Evolutionary conservation across 1,140 invertebrate species (phyloP), one percentile per base, ranked within the genome.

Genomic region (Lepidostoma basale): DNA sequence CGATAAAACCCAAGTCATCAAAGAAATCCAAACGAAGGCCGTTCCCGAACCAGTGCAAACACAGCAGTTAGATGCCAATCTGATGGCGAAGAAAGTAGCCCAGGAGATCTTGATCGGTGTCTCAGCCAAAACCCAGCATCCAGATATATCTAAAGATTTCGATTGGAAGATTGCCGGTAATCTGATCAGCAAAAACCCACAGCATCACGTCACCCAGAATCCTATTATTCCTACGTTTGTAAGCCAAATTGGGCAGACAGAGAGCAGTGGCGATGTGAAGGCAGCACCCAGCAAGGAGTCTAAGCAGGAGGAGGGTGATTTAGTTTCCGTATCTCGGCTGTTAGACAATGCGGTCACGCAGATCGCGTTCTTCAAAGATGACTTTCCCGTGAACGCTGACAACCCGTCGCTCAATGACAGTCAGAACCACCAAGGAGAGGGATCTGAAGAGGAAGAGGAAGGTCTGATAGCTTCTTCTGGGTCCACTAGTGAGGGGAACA

Each of bases 341-440:
- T 79, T 93, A 59, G 92, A 94, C 67, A 94, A 94, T 71, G 90
- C 90, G 0, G 92, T 90, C 9, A 86, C 86, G 14, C 88, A 91
- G 63, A 88, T 84, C 64, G 78, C 79, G 14, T 85, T 86, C 85
- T 92, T 84, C 80, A 88, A 75, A 78, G 87, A 75, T 80, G 88
- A 77, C 85, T 92, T 83, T 79, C 86, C 74, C 77, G 56, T 78
- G 81, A 76, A 62, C 72, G 72, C 3, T 75, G 78, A 67, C 76
- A 77, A 18, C 9, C 54, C 36, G 33, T 74, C 5, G 74, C 75
- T 62, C 69, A 68, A 39, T 75, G 78, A 39, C 70, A 72, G 10
- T 60, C 81, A 75, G 59, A 76, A 63, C 75, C 78, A 81, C 14
- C 77, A 76, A 10, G 75, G 74, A 84, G 74, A 82, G 77, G 70